phyloP scores from a whole-genome alignment of 1,140 invertebrate species.

The Venturia canescens region DNA sequence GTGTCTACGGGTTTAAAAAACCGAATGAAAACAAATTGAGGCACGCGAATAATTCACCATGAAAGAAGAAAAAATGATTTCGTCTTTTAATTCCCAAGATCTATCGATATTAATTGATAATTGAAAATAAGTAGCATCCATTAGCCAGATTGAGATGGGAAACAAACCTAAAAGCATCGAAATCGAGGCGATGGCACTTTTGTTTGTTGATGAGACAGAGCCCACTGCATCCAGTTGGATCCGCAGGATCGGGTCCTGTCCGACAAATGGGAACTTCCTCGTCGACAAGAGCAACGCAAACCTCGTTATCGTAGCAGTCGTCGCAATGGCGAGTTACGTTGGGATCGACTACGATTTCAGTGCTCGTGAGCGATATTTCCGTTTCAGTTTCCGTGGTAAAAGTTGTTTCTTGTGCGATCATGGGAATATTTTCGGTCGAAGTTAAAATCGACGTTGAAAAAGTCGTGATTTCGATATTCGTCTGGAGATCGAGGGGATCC shows the following conservation, averaged over 20 bases:
- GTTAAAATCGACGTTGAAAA: conserved; percentile 17
- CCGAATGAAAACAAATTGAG: too few relatives aligned
- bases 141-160: too few relatives aligned
- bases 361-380: conserved; percentile 50
- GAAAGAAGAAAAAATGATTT: too few relatives aligned
- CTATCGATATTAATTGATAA: too few relatives aligned
- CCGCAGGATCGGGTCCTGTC: conserved; percentile 77
- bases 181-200: conserved; percentile 83
- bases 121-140: too few relatives aligned
- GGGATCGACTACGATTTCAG: conserved; percentile 1
- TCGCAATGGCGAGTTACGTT: conserved; percentile 72
- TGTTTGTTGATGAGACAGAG: conserved; percentile 83
- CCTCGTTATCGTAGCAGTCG: conserved; percentile 76
- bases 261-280: conserved; percentile 81
- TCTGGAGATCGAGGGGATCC: conserved; percentile 9
- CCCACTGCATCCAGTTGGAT: conserved; percentile 87
- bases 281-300: conserved; percentile 82
- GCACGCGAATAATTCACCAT: too few relatives aligned
- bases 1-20: too few relatives aligned
- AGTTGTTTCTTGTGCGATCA: conserved; percentile 20
- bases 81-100: too few relatives aligned
- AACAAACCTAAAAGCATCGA: conserved; percentile 76
- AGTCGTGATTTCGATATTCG: conserved; percentile 48
- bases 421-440: conserved; percentile 15
- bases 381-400: conserved; percentile 58